A percentile compares a stretch with the other conserved stretches of the same genome.
These are phyloP conservation scores for Papilio elwesi DNA, from an alignment of 2,888 invertebrate genomes.

Conservation along the genomic window DNA sequence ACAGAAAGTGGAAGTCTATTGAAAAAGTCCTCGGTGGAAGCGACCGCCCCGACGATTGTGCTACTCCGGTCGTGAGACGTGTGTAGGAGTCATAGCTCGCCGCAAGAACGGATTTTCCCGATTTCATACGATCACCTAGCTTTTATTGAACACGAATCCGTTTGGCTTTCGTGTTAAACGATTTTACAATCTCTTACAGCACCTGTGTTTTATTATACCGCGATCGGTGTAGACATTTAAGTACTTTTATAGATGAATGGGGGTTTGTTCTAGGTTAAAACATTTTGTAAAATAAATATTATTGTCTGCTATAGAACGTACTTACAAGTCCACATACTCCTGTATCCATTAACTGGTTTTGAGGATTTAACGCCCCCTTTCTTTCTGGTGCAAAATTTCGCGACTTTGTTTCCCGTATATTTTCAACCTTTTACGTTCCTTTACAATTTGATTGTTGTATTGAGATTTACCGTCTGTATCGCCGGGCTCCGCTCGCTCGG, in stretches of 20 bases:
- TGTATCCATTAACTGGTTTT: conserved; percentile 5
- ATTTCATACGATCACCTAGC: conserved; percentile 12
- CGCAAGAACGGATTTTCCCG: conserved; percentile 16
- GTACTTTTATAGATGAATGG: neutral
- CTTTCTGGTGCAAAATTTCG: conserved; percentile 10
- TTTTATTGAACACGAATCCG: conserved; percentile 31
- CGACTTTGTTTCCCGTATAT: conserved; percentile 13
- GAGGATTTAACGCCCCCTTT: conserved; percentile 3
- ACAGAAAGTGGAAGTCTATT: conserved; percentile 71
- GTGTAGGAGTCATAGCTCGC: conserved; percentile 27
- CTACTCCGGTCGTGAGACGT: conserved; percentile 10
- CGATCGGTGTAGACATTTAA: neutral
- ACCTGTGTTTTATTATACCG: neutral
- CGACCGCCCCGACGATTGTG: conserved; percentile 37
- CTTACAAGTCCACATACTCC: neutral
- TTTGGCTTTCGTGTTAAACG: conserved; percentile 22
- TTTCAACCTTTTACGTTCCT: conserved; percentile 10
- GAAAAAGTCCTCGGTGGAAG: conserved; percentile 25
- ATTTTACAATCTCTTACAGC: conserved; percentile 23
- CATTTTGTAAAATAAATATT: neutral
- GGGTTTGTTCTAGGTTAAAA: neutral
- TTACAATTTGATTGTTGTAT: conserved; percentile 30
- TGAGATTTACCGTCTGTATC: conserved; percentile 27
- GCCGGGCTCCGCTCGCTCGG: conserved; percentile 14
- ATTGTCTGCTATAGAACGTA: neutral